Evolutionary conservation across 2,113 vertebrate genomes (phyloP).

Genomic region (Nannospalax galili): DNA sequence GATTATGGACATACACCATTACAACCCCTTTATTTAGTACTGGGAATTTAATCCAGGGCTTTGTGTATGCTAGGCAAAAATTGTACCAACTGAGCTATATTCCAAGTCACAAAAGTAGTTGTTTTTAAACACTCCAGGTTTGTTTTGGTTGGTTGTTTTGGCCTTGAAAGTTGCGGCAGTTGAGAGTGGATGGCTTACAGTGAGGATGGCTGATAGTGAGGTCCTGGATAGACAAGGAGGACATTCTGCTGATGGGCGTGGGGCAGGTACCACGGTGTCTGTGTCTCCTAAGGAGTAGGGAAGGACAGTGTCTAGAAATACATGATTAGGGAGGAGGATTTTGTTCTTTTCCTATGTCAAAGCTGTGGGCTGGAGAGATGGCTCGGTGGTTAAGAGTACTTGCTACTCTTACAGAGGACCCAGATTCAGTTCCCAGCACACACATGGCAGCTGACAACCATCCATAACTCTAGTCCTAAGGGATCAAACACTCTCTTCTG

Average conservation of each 20-base stretch:
- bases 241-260: not conserved
- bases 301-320: not conserved
- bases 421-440: too few relatives aligned
- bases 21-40: not conserved
- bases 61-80: not conserved
- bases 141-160: not conserved
- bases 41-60: not conserved
- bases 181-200: slow-evolving; percentile 12
- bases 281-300: slow-evolving; percentile 55
- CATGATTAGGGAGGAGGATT: not conserved
- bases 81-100: not conserved
- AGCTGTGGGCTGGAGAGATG: not conserved
- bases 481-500: too few relatives aligned
- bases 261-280: slow-evolving; percentile 27
- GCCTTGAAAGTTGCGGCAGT: not conserved
- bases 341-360: not conserved
- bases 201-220: slow-evolving; percentile 20
- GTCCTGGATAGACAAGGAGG: slow-evolving; percentile 22
- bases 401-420: too few relatives aligned
- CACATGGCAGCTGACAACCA: too few relatives aligned
- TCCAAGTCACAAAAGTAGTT: not conserved
- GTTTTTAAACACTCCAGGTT: not conserved
- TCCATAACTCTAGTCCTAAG: too few relatives aligned
- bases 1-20: not conserved
- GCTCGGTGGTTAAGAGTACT: too few relatives aligned